Conservation (phyloP, 2,888 invertebrate genomes). For the Synanthedon vespiformis region DNA sequence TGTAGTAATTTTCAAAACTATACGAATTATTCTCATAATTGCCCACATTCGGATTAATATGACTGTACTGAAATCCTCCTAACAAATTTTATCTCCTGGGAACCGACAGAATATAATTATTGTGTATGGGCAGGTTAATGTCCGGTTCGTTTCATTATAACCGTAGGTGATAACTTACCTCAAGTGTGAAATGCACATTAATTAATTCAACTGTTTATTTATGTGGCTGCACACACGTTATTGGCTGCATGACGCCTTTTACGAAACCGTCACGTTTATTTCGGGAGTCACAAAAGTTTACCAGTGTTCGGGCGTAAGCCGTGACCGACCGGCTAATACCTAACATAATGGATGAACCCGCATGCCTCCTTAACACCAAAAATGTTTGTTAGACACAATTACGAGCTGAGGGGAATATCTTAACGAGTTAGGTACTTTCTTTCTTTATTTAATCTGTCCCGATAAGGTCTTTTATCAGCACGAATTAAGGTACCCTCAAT, state of each 20-base stretch:
- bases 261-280: constrained; percentile 56
- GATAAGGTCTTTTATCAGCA: too few species aligned
- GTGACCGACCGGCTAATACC: constrained; percentile 9
- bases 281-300: constrained; percentile 26
- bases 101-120: too few species aligned
- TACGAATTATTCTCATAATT: too few species aligned
- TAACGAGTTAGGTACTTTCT: too few species aligned
- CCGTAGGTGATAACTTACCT: constrained; percentile 22
- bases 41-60: too few species aligned
- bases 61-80: too few species aligned
- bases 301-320: background rate
- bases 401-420: too few species aligned
- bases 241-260: constrained; percentile 43
- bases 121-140: background rate
- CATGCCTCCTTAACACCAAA: background rate
- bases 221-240: constrained; percentile 32
- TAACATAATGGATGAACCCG: background rate
- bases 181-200: constrained; percentile 28
- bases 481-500: too few species aligned
- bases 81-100: too few species aligned
- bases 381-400: too few species aligned
- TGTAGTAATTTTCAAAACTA: too few species aligned
- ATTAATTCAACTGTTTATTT: constrained; percentile 36
- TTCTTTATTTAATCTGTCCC: too few species aligned
- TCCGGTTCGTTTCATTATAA: background rate